Evolutionary conservation across 2,888 invertebrate genomes (phyloP).

Genomic region (Lissocephala sabroskyi): DNA sequence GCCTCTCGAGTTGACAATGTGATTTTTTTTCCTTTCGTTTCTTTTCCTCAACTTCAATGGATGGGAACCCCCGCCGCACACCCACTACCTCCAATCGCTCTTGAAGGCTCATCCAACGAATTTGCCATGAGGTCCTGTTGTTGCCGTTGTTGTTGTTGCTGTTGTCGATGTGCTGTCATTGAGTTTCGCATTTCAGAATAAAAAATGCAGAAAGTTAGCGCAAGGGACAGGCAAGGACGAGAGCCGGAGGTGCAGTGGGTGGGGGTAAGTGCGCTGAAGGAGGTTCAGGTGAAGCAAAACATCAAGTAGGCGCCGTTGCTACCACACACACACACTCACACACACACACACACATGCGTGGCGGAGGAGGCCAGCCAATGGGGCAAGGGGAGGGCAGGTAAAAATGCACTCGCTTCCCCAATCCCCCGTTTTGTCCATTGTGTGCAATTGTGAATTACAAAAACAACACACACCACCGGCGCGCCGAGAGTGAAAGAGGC

Average conservation of each 20-base stretch:
- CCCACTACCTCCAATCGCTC: too few relatives aligned
- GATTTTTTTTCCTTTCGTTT: too few relatives aligned
- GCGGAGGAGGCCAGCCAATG: slow-evolving; percentile 21
- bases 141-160: slow-evolving; percentile 12
- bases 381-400: slow-evolving; percentile 2
- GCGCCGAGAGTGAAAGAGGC: too few relatives aligned
- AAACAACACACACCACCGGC: slow-evolving; percentile 21
- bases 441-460: slow-evolving; percentile 45
- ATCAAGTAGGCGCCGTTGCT: slow-evolving; percentile 12
- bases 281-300: not conserved
- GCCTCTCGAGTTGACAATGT: slow-evolving; percentile 50
- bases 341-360: slow-evolving; percentile 25
- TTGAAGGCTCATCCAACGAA: too few relatives aligned
- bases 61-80: too few relatives aligned
- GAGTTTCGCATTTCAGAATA: slow-evolving; percentile 52
- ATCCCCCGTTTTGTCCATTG: slow-evolving; percentile 9
- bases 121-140: slow-evolving; percentile 10
- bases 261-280: not conserved
- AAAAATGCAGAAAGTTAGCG: too few relatives aligned
- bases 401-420: too few relatives aligned
- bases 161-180: slow-evolving; percentile 39
- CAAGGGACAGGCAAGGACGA: too few relatives aligned
- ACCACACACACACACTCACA: slow-evolving; percentile 28
- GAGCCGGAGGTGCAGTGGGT: slow-evolving; percentile 35
- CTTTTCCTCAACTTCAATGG: too few relatives aligned